Percentiles rank a stretch among this genome's conserved stretches.
phyloP scores from a whole-genome alignment of 2,113 vertebrate genomes.

The Peromyscus leucopus region DNA sequence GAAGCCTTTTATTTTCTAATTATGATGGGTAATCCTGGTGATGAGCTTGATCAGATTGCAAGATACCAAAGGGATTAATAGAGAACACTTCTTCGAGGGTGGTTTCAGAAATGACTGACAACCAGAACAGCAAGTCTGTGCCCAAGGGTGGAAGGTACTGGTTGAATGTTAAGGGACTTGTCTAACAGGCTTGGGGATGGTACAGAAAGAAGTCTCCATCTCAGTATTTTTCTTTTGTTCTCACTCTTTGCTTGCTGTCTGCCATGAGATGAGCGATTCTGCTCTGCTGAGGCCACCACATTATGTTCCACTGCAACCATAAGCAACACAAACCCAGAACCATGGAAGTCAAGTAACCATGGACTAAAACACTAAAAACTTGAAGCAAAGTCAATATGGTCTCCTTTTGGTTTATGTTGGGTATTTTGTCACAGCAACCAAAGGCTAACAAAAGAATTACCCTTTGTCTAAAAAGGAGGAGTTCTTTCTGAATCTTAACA shows the following conservation, averaged over 20 bases:
- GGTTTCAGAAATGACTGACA: neutral
- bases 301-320: neutral
- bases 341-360: neutral
- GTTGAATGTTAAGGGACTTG: neutral
- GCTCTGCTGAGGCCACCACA: too few species aligned
- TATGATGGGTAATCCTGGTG: neutral
- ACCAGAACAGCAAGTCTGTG: neutral
- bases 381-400: neutral
- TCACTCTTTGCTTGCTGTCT: neutral
- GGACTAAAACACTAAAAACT: neutral
- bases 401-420: neutral
- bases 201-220: neutral
- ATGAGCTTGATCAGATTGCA: neutral
- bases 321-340: neutral
- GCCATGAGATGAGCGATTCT: neutral
- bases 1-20: neutral
- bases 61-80: neutral
- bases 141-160: too few species aligned
- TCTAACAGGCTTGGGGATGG: neutral
- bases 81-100: neutral
- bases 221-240: neutral
- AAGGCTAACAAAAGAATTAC: neutral
- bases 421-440: neutral
- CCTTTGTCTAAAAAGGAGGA: neutral
- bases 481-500: constrained; percentile 47